A percentile compares a stretch with the other conserved stretches of the same genome.
These are phyloP conservation scores for Papilio glaucus DNA, from an alignment of 1,140 invertebrate species.

Conservation along the genomic window DNA sequence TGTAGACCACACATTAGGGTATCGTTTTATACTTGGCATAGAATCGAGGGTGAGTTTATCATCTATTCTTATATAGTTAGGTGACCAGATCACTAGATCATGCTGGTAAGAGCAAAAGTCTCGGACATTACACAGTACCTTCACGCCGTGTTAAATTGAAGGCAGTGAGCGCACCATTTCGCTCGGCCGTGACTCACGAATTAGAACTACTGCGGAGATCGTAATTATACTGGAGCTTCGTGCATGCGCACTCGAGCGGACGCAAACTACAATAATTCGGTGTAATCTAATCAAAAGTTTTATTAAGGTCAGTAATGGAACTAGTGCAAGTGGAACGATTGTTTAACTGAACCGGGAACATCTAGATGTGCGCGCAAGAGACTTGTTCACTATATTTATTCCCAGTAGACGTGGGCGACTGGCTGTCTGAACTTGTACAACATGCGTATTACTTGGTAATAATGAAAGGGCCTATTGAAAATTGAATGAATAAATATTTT, in stretches of 20 bases:
- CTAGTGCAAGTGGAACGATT: neutral
- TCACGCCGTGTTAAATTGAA: slow-evolving; percentile 72
- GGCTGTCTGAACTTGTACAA: slow-evolving; percentile 11
- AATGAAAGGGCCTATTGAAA: neutral
- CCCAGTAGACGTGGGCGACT: neutral
- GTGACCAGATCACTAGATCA: neutral
- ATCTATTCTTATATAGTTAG: neutral
- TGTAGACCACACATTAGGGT: slow-evolving; percentile 4
- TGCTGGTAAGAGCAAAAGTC: slow-evolving; percentile 48
- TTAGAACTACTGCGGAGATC: slow-evolving; percentile 71
- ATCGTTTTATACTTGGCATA: neutral
- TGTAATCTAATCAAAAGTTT: slow-evolving; percentile 61
- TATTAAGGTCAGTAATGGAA: slow-evolving; percentile 61
- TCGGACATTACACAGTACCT: slow-evolving; percentile 54
- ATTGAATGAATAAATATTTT: slow-evolving; percentile 17
- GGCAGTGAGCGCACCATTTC: slow-evolving; percentile 70
- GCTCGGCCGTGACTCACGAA: slow-evolving; percentile 78
- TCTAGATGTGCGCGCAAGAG: neutral
- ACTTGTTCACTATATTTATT: slow-evolving; percentile 15
- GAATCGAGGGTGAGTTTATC: neutral
- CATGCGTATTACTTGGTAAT: neutral
- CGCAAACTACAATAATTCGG: slow-evolving; percentile 53
- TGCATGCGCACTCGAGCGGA: slow-evolving; percentile 59
- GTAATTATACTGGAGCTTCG: slow-evolving; percentile 74
- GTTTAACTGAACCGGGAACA: neutral